Conservation (phyloP, 2,888 invertebrate species). For the Schizaphis graminum region DNA sequence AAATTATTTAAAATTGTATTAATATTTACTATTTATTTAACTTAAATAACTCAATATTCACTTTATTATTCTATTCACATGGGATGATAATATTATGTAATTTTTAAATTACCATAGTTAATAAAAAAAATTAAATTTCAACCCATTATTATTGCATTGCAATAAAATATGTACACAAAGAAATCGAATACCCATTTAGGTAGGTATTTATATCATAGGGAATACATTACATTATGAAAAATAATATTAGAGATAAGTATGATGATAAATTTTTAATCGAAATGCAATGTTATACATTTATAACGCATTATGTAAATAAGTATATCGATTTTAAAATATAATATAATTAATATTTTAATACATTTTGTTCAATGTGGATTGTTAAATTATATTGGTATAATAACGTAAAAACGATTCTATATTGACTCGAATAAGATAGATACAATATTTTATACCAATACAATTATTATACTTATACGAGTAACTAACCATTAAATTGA, state of each 20-base stretch:
- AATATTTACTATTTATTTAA: neutral
- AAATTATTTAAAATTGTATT: neutral
- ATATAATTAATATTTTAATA: neutral
- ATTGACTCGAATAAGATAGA: neutral
- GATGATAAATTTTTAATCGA: neutral
- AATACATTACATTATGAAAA: neutral
- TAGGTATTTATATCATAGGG: neutral
- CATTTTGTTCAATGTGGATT: neutral
- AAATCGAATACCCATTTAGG: neutral
- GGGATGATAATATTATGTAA: neutral
- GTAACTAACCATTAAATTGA: neutral
- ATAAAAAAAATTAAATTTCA: neutral
- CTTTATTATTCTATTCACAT: neutral
- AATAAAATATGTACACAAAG: neutral
- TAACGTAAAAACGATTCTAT: neutral
- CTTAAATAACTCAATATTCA: neutral
- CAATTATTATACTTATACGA: neutral
- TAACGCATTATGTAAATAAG: neutral
- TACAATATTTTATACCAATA: neutral
- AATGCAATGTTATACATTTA: neutral
- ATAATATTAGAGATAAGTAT: neutral
- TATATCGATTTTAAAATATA: neutral
- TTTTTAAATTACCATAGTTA: neutral
- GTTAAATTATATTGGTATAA: neutral
- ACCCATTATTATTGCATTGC: neutral